These are phyloP conservation scores for Anabas testudineus DNA, from an alignment of 2,797 vertebrate genomes.

Conservation along the genomic window DNA sequence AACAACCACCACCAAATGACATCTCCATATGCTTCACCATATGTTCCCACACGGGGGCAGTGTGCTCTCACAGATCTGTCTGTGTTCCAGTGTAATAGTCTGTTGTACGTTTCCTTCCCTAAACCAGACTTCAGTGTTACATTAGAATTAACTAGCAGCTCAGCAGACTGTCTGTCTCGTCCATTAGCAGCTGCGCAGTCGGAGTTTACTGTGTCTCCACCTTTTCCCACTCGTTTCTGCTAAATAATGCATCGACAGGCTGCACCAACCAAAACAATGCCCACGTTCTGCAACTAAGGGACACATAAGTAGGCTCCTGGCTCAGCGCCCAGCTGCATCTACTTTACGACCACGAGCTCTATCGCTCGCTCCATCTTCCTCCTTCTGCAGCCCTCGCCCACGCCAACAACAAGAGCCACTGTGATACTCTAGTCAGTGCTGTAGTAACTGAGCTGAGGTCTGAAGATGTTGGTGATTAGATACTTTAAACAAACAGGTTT, in stretches of 20 bases:
- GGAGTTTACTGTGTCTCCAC: conserved; percentile 17
- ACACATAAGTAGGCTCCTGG: conserved; percentile 61
- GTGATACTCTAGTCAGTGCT: too few species aligned
- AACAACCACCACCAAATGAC: too few species aligned
- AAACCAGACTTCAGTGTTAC: conserved; percentile 3
- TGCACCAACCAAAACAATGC: conserved; percentile 66
- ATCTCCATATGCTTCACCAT: too few species aligned
- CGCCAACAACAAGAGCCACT: too few species aligned
- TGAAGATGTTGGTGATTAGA: too few species aligned
- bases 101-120: not conserved
- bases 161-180: not conserved
- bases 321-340: conserved; percentile 33
- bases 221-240: conserved; percentile 59
- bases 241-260: conserved; percentile 78
- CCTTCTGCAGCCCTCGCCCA: too few species aligned
- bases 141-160: conserved; percentile 7
- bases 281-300: conserved; percentile 51
- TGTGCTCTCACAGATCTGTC: conserved; percentile 15
- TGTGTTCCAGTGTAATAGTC: conserved; percentile 3
- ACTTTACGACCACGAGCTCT: conserved; percentile 11
- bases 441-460: too few species aligned
- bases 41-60: conserved; percentile 67
- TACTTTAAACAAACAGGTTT: too few species aligned
- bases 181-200: not conserved
- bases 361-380: conserved; percentile 18